phyloP scores from a whole-genome alignment of 1,140 invertebrate genomes.

The Heliconius hewitsoni region DNA sequence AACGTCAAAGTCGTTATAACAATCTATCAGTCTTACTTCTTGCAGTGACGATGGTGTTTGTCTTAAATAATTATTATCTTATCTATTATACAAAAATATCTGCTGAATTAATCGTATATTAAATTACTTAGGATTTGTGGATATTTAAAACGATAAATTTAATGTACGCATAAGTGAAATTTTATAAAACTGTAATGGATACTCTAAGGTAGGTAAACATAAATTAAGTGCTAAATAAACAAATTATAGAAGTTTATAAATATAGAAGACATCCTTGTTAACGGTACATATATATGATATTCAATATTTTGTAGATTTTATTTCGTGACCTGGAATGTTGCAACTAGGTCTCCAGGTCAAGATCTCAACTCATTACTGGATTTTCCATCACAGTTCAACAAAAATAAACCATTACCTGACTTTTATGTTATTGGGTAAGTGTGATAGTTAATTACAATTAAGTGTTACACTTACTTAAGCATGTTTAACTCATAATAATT shows the following conservation, averaged over 20 bases:
- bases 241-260: background rate
- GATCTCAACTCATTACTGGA: slow-evolving; percentile 86
- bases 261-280: background rate
- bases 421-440: slow-evolving; percentile 90
- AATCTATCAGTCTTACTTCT: slow-evolving; percentile 6
- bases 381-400: slow-evolving; percentile 82
- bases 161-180: slow-evolving; percentile 5
- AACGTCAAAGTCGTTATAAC: background rate
- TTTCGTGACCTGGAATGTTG: slow-evolving; percentile 93
- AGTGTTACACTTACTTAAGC: no score
- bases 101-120: background rate
- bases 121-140: background rate
- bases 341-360: slow-evolving; percentile 87
- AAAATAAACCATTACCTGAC: slow-evolving; percentile 86
- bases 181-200: slow-evolving; percentile 51
- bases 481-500: no score
- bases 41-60: slow-evolving; percentile 20
- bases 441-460: slow-evolving; percentile 1
- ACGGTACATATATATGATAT: background rate
- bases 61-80: slow-evolving; percentile 34
- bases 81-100: slow-evolving; percentile 29
- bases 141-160: background rate
- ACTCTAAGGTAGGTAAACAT: slow-evolving; percentile 53
- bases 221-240: slow-evolving; percentile 1
- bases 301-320: slow-evolving; percentile 82